Base-by-base conservation (phyloP, 2,888 invertebrate genomes). In the Apamea monoglypha region DNA sequence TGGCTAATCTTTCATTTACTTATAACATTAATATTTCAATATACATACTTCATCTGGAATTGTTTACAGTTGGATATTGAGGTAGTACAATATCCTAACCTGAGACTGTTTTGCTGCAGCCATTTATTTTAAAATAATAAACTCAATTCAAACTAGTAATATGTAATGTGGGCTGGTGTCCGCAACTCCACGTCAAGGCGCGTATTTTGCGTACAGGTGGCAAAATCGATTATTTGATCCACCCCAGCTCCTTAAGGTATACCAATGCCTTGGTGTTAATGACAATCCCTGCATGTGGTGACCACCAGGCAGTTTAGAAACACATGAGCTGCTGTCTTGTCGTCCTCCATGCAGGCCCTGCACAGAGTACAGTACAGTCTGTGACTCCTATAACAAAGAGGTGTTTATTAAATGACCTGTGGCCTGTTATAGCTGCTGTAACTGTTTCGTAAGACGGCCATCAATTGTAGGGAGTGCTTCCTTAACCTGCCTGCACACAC, bases 1-100 rank as follows among this genome's bases (percentile, higher is more conserved):
- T 68, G 47, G 44, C 18, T 47, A 44, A 29, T 44, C 16, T 5
- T 44, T 67, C 1, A 32, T 66, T 36, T 47, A 29, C 3, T 29
- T 74, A 40, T 18, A 32, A 47, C 47, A 59, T 47, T 29, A 36
- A 25, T 53, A 8, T 63, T 18, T 21, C 25, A 29, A 32, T 56
- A 40, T 21, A 44, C 7, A 40, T 21, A 44, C 7, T 66, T 50
- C 16, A 76, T 47, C n/a, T 66, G 47, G 6, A 56, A 44, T 81
- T 1, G 25, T 73, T 64, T 78, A 74, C 50, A 68, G 74, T 50
- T 76, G 53, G 10, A 32, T 72, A 36, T 32, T 59, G 32, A 18
- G 32, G 32, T 14, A 73, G 59, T n/a, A 36, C 14, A n/a, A 29
- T 56, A 18, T 44, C 6, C 36, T 44, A 56, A 25, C 29, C 32